phyloP scores from a whole-genome alignment of 2,113 vertebrate genomes.

The Heterocephalus glaber region DNA sequence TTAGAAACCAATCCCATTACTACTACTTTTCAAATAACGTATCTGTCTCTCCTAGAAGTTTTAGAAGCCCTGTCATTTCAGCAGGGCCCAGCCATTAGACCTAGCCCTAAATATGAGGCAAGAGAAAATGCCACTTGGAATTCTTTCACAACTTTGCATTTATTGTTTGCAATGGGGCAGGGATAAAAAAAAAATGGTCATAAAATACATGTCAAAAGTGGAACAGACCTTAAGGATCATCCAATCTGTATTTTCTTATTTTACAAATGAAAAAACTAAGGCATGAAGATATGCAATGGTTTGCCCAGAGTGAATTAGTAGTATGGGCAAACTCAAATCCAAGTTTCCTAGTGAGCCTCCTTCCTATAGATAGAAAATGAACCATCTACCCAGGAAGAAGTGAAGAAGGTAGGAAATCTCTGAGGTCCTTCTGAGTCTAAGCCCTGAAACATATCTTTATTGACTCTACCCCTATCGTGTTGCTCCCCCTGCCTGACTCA shows the following conservation, averaged over 20 bases:
- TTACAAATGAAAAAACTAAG: slow-evolving; percentile 16
- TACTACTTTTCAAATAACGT: not conserved
- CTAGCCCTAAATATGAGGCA: not conserved
- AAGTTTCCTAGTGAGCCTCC: not conserved
- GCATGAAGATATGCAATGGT: not conserved
- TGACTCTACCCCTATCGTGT: not conserved
- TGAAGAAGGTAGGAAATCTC: not conserved
- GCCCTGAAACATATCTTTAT: not conserved
- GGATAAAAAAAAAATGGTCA: not conserved
- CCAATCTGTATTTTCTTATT: not conserved
- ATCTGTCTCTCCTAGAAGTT: not conserved
- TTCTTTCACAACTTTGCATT: not conserved
- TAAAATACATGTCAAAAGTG: not conserved
- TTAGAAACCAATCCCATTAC: not conserved
- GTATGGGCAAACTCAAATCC: not conserved
- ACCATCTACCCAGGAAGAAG: not conserved
- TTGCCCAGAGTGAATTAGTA: not conserved
- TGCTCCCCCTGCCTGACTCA: not conserved
- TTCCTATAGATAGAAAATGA: not conserved
- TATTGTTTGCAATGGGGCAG: not conserved
- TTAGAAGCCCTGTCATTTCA: not conserved
- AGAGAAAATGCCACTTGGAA: not conserved
- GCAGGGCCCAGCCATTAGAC: not conserved
- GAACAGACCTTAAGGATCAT: not conserved
- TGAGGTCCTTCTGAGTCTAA: not conserved